Percentiles rank a stretch among this genome's conserved stretches.
These are phyloP conservation scores for Catagonus wagneri DNA, from an alignment of 2,113 vertebrate species.

Conservation along the genomic window DNA sequence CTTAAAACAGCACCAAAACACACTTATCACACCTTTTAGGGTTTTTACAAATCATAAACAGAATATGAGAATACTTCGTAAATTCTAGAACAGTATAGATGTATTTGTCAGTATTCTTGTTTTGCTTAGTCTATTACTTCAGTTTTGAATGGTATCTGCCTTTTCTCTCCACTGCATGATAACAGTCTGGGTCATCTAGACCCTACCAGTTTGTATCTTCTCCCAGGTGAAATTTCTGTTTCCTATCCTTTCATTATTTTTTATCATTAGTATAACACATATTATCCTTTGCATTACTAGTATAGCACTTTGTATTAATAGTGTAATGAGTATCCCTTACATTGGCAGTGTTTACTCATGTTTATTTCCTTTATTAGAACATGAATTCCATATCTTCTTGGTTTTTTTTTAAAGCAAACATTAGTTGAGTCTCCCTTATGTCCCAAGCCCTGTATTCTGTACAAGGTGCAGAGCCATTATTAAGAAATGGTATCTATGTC, in stretches of 20 bases:
- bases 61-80: background rate
- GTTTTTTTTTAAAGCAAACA: background rate
- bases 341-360: background rate
- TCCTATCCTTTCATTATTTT: background rate
- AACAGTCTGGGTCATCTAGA: background rate
- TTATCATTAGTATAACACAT: background rate
- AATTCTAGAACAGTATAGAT: slow-evolving; percentile 20
- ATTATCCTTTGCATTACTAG: background rate
- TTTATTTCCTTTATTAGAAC: slow-evolving; percentile 42
- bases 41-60: background rate
- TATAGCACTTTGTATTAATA: background rate
- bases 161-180: background rate
- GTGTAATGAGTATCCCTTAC: background rate
- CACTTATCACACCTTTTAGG: background rate
- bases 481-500: background rate
- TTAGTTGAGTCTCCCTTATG: background rate
- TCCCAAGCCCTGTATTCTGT: background rate
- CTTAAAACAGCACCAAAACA: background rate
- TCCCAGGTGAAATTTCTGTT: background rate
- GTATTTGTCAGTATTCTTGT: background rate
- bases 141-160: background rate
- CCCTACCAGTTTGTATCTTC: background rate
- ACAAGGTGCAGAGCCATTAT: background rate
- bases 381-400: background rate
- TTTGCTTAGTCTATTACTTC: too few relatives aligned